Evolutionary conservation across 2,113 vertebrate species (phyloP).

Genomic region (Seriola aureovittata): DNA sequence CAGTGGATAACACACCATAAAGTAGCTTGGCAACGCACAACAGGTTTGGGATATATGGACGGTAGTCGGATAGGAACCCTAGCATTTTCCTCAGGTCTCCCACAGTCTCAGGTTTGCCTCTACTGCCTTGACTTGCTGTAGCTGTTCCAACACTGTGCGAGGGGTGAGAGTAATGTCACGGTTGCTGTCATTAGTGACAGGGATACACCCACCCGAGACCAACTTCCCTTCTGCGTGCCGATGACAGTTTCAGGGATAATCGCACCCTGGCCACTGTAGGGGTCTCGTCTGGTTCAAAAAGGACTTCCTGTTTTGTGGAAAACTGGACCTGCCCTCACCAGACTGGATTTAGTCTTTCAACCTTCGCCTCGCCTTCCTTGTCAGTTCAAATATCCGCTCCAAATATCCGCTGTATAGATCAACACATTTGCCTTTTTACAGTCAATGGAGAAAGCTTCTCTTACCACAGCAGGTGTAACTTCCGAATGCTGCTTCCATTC

Average conservation of each 20-base stretch:
- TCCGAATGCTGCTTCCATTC: slow-evolving; percentile 4
- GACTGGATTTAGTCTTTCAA: neutral
- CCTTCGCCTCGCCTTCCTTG: neutral
- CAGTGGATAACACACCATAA: neutral
- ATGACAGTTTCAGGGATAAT: too few relatives aligned
- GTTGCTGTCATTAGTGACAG: too few relatives aligned
- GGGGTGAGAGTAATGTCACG: too few relatives aligned
- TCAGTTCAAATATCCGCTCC: neutral
- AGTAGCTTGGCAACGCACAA: neutral
- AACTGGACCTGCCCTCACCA: neutral
- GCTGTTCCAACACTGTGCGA: too few relatives aligned
- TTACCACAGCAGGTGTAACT: neutral
- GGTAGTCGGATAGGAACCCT: neutral
- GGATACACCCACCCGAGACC: too few relatives aligned
- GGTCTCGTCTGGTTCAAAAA: too few relatives aligned
- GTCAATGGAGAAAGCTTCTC: slow-evolving; percentile 24
- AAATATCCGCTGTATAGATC: neutral
- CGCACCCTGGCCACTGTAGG: too few relatives aligned
- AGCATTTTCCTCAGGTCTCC: slow-evolving; percentile 7
- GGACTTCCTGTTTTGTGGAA: too few relatives aligned
- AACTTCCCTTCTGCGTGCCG: too few relatives aligned
- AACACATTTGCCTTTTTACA: slow-evolving; percentile 10
- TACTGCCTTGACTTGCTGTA: too few relatives aligned
- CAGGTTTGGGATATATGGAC: slow-evolving; percentile 8
- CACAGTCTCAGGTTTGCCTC: neutral